Evolutionary conservation across 2,888 invertebrate genomes (phyloP).

Genomic region (Omphaloscelis lunosa): DNA sequence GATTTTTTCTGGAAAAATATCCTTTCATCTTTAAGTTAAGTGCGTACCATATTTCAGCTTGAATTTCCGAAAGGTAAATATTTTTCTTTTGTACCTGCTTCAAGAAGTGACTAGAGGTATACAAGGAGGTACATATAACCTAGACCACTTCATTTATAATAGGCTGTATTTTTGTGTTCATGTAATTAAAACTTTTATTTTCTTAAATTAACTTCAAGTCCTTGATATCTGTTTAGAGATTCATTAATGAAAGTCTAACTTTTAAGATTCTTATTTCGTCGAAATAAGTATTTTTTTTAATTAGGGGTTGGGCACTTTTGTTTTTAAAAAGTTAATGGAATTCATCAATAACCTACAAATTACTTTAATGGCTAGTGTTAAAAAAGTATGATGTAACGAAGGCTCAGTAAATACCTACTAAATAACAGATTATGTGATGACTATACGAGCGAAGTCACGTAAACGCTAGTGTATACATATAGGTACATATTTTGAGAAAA

Average conservation of each 20-base stretch:
- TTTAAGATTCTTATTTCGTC: not conserved
- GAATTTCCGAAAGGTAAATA: not conserved
- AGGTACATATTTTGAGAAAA: no score
- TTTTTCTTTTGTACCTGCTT: not conserved
- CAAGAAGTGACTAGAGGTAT: not conserved
- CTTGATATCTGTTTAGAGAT: slow-evolving; percentile 18
- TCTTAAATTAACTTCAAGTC: slow-evolving; percentile 9
- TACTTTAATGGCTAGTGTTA: not conserved
- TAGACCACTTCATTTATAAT: slow-evolving; percentile 5
- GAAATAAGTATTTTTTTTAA: not conserved
- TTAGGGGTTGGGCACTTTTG: fast-evolving
- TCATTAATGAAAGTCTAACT: slow-evolving; percentile 5
- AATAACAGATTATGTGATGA: no score
- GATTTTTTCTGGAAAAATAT: slow-evolving; percentile 15
- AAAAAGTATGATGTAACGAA: not conserved
- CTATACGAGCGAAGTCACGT: no score
- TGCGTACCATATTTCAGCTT: not conserved
- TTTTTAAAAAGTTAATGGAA: not conserved
- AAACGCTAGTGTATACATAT: no score
- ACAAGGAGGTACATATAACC: not conserved
- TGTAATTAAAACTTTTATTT: slow-evolving; percentile 46
- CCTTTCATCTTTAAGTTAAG: slow-evolving; percentile 21
- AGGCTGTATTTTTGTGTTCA: slow-evolving; percentile 5
- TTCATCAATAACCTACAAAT: not conserved
- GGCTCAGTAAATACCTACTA: not conserved